These are phyloP conservation scores for Periparus ater DNA, from an alignment of 2,797 vertebrate species.

Conservation along the genomic window DNA sequence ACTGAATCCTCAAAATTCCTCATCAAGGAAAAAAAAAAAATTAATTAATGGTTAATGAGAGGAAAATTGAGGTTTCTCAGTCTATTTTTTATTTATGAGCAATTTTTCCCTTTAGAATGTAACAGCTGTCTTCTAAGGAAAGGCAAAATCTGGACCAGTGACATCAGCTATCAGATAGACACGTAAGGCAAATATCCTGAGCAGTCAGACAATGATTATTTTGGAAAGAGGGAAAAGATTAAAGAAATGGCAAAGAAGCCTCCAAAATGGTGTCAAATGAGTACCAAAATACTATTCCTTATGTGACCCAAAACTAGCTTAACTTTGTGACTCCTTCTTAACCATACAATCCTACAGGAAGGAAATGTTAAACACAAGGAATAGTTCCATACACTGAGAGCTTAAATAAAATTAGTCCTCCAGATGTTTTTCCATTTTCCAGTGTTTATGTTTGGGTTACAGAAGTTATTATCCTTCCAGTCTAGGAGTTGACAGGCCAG, in stretches of 20 bases:
- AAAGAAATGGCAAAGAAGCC: neutral
- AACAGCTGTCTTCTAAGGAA: neutral
- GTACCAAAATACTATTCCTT: neutral
- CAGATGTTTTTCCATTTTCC: neutral
- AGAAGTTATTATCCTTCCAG: neutral
- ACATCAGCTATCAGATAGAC: neutral
- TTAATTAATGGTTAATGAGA: neutral
- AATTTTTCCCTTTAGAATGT: neutral
- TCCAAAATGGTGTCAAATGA: neutral
- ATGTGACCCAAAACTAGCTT: neutral
- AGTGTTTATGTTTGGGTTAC: neutral
- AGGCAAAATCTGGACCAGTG: neutral
- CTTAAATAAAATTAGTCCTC: neutral
- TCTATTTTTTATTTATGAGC: neutral
- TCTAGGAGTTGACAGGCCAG: neutral
- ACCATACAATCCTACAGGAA: neutral
- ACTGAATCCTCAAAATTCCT: neutral
- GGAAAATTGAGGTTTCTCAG: neutral
- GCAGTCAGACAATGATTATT: neutral
- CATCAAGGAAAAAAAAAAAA: neutral
- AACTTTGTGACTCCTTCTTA: neutral
- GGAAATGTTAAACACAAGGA: neutral
- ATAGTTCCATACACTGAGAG: neutral
- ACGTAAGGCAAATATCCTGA: neutral
- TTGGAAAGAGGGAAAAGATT: neutral